These are phyloP conservation scores for Cistogaster globosa DNA, from an alignment of 2,888 invertebrate species.

Conservation along the genomic window DNA sequence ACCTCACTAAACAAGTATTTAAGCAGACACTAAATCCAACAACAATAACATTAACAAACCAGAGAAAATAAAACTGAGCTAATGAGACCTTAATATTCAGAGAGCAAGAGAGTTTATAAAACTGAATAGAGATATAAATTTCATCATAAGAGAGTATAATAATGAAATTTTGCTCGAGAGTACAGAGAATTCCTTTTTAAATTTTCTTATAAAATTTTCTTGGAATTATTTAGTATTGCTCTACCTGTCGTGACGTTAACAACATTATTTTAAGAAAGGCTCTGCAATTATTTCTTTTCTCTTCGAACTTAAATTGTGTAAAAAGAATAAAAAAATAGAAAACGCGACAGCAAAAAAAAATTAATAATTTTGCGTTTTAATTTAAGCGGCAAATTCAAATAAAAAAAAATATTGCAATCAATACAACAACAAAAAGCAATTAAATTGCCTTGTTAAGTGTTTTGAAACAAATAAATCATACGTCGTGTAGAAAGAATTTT, in stretches of 20 bases:
- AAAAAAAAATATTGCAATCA: constrained; percentile 19
- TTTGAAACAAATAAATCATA: constrained; percentile 63
- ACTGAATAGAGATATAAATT: constrained; percentile 11
- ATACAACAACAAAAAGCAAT: constrained; percentile 55
- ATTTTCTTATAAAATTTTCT: constrained; percentile 64
- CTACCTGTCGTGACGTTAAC: constrained; percentile 78
- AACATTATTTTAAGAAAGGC: constrained; percentile 47
- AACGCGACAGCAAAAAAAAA: constrained; percentile 43
- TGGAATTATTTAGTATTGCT: constrained; percentile 75
- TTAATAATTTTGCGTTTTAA: constrained; percentile 41
- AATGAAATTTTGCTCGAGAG: constrained; percentile 8
- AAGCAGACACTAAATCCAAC: constrained; percentile 50
- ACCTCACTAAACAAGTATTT: constrained; percentile 66
- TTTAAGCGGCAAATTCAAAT: constrained; percentile 48
- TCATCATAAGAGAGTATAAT: constrained; percentile 34
- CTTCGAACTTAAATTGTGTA: constrained; percentile 40
- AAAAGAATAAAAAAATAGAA: constrained; percentile 44
- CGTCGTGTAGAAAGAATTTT: constrained; percentile 55
- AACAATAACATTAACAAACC: constrained; percentile 31
- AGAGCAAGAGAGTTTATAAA: background rate
- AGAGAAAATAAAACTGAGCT: constrained; percentile 27
- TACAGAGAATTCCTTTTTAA: constrained; percentile 43
- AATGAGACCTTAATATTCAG: constrained; percentile 31
- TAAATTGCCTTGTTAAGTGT: constrained; percentile 43
- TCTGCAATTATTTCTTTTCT: constrained; percentile 13